phyloP scores from a whole-genome alignment of 2,888 invertebrate species.

The Epistrophe eligans region DNA sequence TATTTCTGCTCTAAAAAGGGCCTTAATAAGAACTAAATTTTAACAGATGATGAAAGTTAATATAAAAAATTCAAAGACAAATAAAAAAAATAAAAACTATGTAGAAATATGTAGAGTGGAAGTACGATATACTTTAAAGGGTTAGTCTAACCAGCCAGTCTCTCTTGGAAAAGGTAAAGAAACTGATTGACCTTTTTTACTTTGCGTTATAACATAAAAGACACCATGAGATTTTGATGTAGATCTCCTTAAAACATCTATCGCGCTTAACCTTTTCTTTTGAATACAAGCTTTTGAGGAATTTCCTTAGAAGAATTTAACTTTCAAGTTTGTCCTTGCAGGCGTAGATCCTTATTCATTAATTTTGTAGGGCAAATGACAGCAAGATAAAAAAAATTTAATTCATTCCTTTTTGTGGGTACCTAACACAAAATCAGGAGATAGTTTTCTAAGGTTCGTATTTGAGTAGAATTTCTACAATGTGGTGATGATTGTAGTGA shows the following conservation, averaged over 20 bases:
- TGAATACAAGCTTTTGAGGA: background rate
- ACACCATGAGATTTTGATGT: background rate
- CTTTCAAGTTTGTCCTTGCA: background rate
- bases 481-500: no score
- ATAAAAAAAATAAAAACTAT: constrained; percentile 13
- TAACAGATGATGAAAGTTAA: constrained; percentile 4
- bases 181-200: constrained; percentile 14
- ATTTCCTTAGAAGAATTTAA: background rate
- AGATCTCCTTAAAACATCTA: background rate
- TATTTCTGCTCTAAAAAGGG: constrained; percentile 10
- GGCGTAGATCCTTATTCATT: background rate
- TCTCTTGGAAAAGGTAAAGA: background rate
- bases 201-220: background rate
- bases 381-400: background rate
- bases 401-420: background rate
- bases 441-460: no score
- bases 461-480: no score
- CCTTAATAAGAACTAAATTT: background rate
- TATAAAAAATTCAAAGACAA: constrained; percentile 8
- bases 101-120: constrained; percentile 21
- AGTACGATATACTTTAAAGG: background rate
- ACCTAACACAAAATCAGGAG: no score
- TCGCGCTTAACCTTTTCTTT: background rate
- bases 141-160: background rate
- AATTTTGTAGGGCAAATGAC: background rate